Conservation (phyloP, 2,797 vertebrate genomes). For the Acipenser ruthenus region DNA sequence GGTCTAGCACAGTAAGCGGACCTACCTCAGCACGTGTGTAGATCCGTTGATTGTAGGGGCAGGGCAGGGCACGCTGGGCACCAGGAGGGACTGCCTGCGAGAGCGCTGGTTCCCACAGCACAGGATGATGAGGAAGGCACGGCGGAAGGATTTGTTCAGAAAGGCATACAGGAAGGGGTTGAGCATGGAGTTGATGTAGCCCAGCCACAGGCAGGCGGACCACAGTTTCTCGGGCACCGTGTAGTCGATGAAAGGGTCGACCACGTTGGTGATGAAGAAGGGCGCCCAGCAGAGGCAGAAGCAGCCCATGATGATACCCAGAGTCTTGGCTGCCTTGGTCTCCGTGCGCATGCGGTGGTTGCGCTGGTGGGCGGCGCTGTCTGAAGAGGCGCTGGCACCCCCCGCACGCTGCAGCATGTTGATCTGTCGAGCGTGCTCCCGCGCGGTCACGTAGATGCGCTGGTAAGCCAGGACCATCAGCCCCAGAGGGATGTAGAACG, state of each 20-base stretch:
- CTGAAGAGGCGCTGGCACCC: conserved; percentile 42
- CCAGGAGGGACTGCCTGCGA: conserved; percentile 80
- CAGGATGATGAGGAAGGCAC: conserved; percentile 98
- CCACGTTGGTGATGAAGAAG: conserved; percentile 92
- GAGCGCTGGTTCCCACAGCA: conserved; percentile 90
- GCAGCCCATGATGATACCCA: conserved; percentile 98
- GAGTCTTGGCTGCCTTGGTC: conserved; percentile 93
- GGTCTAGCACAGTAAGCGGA: conserved; percentile 14
- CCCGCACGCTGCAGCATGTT: conserved; percentile 81
- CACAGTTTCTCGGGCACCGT: conserved; percentile 83
- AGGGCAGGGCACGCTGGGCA: conserved; percentile 69
- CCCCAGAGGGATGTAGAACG: conserved; percentile 93
- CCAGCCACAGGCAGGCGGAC: conserved; percentile 92
- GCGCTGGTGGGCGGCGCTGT: conserved; percentile 76
- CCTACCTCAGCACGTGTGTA: conserved; percentile 92
- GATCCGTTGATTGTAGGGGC: conserved; percentile 93
- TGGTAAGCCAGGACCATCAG: conserved; percentile 98
- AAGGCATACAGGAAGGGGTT: conserved; percentile 98
- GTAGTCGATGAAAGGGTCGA: conserved; percentile 96
- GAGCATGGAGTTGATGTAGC: conserved; percentile 98
- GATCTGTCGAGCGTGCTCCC: conserved; percentile 87
- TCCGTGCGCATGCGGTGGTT: conserved; percentile 91
- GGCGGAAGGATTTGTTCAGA: conserved; percentile 96
- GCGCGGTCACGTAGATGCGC: conserved; percentile 91
- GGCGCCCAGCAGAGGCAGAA: conserved; percentile 98